Conservation (phyloP, 2,113 vertebrate species). For the Datnioides undecimradiatus region DNA sequence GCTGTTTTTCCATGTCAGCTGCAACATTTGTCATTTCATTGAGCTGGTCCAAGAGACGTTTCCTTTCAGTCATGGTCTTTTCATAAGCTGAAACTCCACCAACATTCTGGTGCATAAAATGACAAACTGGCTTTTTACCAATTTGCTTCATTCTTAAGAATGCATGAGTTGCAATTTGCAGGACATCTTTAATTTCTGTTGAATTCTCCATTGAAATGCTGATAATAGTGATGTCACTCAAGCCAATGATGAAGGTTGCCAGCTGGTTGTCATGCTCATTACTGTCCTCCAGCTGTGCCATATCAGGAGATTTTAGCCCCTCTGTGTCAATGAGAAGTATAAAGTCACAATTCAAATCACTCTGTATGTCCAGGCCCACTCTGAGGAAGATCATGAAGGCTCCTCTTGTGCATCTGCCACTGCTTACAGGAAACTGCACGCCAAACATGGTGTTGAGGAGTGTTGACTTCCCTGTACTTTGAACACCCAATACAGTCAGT, state of each 20-base stretch:
- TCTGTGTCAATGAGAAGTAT: conserved; percentile 76
- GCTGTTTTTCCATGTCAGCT: conserved; percentile 76
- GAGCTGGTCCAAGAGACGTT: conserved; percentile 74
- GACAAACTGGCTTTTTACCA: conserved; percentile 81
- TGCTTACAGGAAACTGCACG: conserved; percentile 85
- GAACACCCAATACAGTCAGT: conserved; percentile 76
- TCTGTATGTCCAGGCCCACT: conserved; percentile 58
- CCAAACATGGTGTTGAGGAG: conserved; percentile 91
- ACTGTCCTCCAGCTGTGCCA: conserved; percentile 62
- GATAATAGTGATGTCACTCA: conserved; percentile 83
- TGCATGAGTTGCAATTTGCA: conserved; percentile 71
- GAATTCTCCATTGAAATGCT: conserved; percentile 76
- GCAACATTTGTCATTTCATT: conserved; percentile 76
- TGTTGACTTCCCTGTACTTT: conserved; percentile 83
- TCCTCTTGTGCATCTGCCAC: conserved; percentile 81
- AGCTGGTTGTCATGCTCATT: conserved; percentile 82
- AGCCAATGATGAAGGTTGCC: conserved; percentile 85
- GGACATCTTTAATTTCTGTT: conserved; percentile 70
- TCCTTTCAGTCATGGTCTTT: conserved; percentile 72
- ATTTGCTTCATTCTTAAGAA: conserved; percentile 75
- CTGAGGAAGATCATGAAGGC: conserved; percentile 77
- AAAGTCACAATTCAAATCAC: conserved; percentile 73
- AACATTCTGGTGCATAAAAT: conserved; percentile 86
- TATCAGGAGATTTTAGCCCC: conserved; percentile 63
- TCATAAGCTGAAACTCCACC: conserved; percentile 71